These are phyloP conservation scores for Oxyteleia sp. DNA, from an alignment of 2,888 invertebrate species.

Conservation along the genomic window DNA sequence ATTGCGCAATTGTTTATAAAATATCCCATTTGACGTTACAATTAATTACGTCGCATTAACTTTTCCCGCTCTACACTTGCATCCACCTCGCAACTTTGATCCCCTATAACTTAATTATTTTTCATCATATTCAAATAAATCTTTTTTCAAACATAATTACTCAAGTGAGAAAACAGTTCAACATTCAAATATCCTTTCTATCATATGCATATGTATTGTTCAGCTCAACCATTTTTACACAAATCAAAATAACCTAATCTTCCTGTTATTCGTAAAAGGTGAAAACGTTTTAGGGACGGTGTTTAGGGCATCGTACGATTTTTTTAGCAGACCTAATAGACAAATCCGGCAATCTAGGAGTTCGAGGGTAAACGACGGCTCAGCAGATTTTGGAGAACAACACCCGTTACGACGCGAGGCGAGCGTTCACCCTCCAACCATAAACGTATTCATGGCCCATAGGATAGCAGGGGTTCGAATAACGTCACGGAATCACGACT, in stretches of 20 bases:
- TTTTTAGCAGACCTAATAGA: slow-evolving; percentile 57
- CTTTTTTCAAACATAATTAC: no score
- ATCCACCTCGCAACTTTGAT: no score
- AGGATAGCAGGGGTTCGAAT: slow-evolving; percentile 77
- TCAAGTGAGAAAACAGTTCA: no score
- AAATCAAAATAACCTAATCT: slow-evolving; percentile 19
- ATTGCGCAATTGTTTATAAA: no score
- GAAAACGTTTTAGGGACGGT: slow-evolving; percentile 22
- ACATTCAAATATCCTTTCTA: no score
- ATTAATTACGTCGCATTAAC: no score
- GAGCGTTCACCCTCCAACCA: slow-evolving; percentile 74
- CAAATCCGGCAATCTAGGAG: slow-evolving; percentile 63
- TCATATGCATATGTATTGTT: no score
- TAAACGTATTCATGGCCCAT: slow-evolving; percentile 84
- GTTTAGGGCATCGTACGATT: slow-evolving; percentile 37
- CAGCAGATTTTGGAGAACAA: slow-evolving; percentile 74
- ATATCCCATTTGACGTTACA: no score
- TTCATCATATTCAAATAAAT: no score
- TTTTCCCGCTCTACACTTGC: no score
- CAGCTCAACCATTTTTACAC: no score
- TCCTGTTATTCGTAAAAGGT: slow-evolving; percentile 13
- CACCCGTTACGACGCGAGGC: slow-evolving; percentile 44
- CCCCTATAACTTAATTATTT: no score
- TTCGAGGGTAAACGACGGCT: slow-evolving; percentile 64
- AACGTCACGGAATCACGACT: slow-evolving; percentile 84